Percentiles rank a stretch among this genome's conserved stretches.
phyloP scores from a whole-genome alignment of 2,797 vertebrate genomes.

The Pangasius krempfi region DNA sequence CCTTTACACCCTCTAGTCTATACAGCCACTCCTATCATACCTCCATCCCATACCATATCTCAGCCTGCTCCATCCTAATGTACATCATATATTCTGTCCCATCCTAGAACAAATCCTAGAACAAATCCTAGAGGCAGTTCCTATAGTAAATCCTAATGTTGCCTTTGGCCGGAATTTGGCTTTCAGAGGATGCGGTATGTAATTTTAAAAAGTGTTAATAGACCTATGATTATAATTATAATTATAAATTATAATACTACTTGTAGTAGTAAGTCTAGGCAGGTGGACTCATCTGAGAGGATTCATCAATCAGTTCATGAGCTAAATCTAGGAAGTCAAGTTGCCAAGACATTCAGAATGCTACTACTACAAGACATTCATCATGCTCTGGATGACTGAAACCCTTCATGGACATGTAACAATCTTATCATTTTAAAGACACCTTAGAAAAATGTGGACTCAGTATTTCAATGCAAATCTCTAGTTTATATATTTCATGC shows the following conservation, averaged over 20 bases:
- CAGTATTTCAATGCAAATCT: neutral
- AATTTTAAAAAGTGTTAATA: neutral
- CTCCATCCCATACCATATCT: neutral
- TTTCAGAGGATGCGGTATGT: neutral
- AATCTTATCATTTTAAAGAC: neutral
- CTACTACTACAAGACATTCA: neutral
- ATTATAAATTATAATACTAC: no score
- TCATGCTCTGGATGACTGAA: neutral
- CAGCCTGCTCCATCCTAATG: neutral
- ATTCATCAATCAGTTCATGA: neutral
- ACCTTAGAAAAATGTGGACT: neutral
- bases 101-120: neutral
- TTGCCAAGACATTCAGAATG: neutral
- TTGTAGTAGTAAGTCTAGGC: neutral
- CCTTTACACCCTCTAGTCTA: neutral
- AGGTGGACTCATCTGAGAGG: neutral
- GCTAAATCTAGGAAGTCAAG: neutral
- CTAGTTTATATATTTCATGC: neutral
- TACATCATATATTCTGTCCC: neutral
- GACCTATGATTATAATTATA: neutral
- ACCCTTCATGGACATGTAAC: neutral
- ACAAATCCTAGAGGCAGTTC: neutral
- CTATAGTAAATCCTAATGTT: neutral
- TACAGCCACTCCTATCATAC: neutral
- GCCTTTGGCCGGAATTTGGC: neutral